Percentiles rank a stretch among this genome's conserved stretches.
Evolutionary conservation across 2,888 invertebrate genomes (phyloP).

Genomic region (Lasioglossum zephyrum): DNA sequence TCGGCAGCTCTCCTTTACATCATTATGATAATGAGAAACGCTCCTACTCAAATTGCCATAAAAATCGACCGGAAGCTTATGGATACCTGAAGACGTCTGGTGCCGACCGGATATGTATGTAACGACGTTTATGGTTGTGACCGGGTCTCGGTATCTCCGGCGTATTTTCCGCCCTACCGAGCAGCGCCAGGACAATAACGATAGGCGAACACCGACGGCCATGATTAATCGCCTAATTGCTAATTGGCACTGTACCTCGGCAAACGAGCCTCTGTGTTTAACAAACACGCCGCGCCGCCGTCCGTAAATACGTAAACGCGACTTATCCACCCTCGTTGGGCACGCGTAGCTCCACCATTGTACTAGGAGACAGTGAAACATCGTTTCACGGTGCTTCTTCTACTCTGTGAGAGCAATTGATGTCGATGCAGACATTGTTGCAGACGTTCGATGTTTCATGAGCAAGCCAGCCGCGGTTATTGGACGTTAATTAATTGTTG

Average conservation of each 20-base stretch:
- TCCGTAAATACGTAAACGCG: conserved; percentile 40
- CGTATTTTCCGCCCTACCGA: not conserved
- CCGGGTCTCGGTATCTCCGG: not conserved
- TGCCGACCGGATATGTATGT: too few species aligned
- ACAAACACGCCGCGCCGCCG: conserved; percentile 31
- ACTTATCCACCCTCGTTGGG: conserved; percentile 32
- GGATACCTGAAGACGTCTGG: too few species aligned
- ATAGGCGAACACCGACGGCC: conserved; percentile 26
- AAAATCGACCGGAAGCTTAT: too few species aligned
- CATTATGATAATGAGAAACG: too few species aligned
- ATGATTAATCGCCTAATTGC: conserved; percentile 59
- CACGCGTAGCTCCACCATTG: not conserved
- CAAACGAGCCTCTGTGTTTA: conserved; percentile 36
- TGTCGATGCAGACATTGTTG: not conserved
- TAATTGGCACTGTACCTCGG: conserved; percentile 55
- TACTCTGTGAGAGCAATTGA: not conserved
- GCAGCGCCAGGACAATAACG: conserved; percentile 27
- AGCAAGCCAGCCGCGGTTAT: too few species aligned
- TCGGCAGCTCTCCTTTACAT: too few species aligned
- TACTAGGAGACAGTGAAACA: not conserved
- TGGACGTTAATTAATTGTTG: not conserved
- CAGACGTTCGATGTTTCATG: not conserved
- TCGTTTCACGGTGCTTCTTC: not conserved
- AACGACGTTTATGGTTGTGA: not conserved
- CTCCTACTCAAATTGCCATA: too few species aligned